Percentiles rank a stretch among this genome's conserved stretches.
Conservation (phyloP, 1,140 invertebrate genomes). For the Coenobita brevimanus region DNA sequence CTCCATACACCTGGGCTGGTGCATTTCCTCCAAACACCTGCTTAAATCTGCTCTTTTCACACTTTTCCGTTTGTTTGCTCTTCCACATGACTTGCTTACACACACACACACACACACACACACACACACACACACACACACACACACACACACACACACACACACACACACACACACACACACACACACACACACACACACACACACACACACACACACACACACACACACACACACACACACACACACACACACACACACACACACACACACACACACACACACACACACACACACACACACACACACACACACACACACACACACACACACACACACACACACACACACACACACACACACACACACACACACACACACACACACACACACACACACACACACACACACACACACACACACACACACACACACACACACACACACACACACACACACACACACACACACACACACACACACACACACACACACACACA, state of each 20-base stretch:
- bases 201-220: slow-evolving; percentile 1
- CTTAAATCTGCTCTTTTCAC: no score
- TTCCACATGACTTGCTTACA: background rate
- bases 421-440: slow-evolving; percentile 20
- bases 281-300: slow-evolving; percentile 19
- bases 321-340: slow-evolving; percentile 5
- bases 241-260: slow-evolving; percentile 18
- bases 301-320: slow-evolving; percentile 3
- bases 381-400: slow-evolving; percentile 24
- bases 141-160: background rate
- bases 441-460: slow-evolving; percentile 3
- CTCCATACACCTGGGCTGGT: no score
- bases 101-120: background rate
- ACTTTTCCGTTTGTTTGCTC: no score
- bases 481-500: slow-evolving; percentile 5
- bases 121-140: background rate
- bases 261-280: slow-evolving; percentile 23
- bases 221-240: background rate
- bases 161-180: slow-evolving; percentile 3
- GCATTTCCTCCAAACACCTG: no score
- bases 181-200: slow-evolving; percentile 5
- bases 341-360: background rate
- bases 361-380: slow-evolving; percentile 22
- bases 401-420: slow-evolving; percentile 14
- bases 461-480: slow-evolving; percentile 13